Base-by-base conservation (phyloP, 1,140 invertebrate species). In the Lordiphosa stackelbergi region DNA sequence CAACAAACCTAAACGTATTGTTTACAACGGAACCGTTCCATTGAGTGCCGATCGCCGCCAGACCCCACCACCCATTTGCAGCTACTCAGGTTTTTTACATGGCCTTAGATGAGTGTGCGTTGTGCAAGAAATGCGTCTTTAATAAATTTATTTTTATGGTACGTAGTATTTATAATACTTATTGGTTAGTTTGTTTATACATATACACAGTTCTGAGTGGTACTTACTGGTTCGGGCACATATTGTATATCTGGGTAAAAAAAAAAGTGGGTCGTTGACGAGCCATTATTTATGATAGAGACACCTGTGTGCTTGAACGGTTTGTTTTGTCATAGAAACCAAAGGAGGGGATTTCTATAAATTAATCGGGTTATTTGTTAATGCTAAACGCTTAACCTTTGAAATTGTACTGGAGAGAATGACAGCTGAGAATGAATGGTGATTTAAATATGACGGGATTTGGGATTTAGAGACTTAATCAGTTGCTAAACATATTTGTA, bases 61-160 rank as follows among this genome's bases (percentile, higher is more conserved):
- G 48, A 31, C 28, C 28, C 46, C 42, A 45, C 42, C n/a, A 31
- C 5, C 37, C 12, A 40, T 13, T 13, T n/a, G 9, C 13, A 43
- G 16, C 22, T 46, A 4, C 41, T 8, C 62, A 13, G 38, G 28
- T 36, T 47, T 46, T 46, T 46, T 53, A 66, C 65, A 65, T 56
- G 46, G 52, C 37, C 53, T 58, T 28, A 62, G 66, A 45, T 68
- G 65, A 40, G 51, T 68, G 55, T 55, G 36, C 22, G 42, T 81
- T 79, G 74, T 75, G 75, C 59, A 81, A 79, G 75, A 74, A 71
- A 64, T 75, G 66, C 75, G 74, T 68, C 74, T 81, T 81, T 52
- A 71, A 59, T 74, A 74, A 70, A 78, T 56, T 46, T 46, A 55
- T 42, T 58, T 60, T 69, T 68, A 68, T 68, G 64, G 55, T 36